Conservation (phyloP, 2,113 vertebrate species). For the Proteles cristata region DNA sequence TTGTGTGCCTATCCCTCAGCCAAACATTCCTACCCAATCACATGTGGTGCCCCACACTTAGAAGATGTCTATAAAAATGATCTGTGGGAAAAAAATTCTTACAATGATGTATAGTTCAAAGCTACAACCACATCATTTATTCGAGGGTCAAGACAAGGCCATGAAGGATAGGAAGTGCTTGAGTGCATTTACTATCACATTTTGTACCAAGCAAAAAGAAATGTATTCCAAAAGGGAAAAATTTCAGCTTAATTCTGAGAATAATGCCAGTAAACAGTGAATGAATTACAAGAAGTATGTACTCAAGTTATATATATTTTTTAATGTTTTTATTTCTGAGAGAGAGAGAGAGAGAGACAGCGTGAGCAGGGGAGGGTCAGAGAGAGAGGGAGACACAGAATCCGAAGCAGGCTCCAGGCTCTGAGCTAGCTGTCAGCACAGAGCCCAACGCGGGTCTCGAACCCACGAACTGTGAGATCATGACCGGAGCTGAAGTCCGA, state of each 20-base stretch:
- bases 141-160: background rate
- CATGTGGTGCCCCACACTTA: background rate
- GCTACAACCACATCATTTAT: background rate
- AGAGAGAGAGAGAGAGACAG: too few species aligned
- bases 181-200: background rate
- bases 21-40: background rate
- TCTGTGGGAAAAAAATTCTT: background rate
- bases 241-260: slow-evolving; percentile 22
- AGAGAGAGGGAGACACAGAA: too few species aligned
- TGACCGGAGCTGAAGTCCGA: too few species aligned
- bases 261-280: background rate
- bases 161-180: background rate
- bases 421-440: too few species aligned
- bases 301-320: background rate
- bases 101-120: background rate
- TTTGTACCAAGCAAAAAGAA: background rate
- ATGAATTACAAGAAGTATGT: background rate
- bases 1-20: background rate
- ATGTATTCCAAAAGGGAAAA: background rate
- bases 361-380: too few species aligned
- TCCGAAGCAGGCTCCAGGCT: too few species aligned
- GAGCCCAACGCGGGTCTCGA: too few species aligned
- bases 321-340: too few species aligned
- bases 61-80: background rate
- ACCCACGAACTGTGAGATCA: too few species aligned